Conservation (phyloP, 2,888 invertebrate species). For the Drosophila ustulata region DNA sequence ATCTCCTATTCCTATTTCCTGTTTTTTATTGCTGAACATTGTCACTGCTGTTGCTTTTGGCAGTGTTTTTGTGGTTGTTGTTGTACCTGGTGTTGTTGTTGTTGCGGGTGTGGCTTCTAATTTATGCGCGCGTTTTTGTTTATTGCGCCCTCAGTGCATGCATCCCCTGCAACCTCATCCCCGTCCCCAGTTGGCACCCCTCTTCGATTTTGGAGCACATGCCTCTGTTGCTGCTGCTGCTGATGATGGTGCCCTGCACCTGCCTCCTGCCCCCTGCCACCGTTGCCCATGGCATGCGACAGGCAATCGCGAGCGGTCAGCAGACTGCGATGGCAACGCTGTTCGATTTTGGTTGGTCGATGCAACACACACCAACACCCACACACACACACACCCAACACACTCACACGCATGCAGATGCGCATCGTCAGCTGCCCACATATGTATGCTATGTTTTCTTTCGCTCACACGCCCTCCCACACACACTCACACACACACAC, state of each 20-base stretch:
- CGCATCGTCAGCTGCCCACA: constrained; percentile 49
- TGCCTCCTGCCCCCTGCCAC: neutral
- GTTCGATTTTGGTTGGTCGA: constrained; percentile 78
- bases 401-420: constrained; percentile 53
- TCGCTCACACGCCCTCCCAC: constrained; percentile 30
- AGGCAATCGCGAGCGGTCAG: constrained; percentile 45
- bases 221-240: neutral
- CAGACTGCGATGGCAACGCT: constrained; percentile 42
- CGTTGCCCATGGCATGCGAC: neutral
- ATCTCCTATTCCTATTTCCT: neutral
- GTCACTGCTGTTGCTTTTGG: constrained; percentile 23
- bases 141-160: constrained; percentile 56
- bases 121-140: constrained; percentile 74
- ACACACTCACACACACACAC: constrained; percentile 22
- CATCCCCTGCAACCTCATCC: constrained; percentile 11
- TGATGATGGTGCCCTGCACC: neutral
- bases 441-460: constrained; percentile 67
- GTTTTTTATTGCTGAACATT: constrained; percentile 19
- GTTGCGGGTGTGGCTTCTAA: constrained; percentile 61
- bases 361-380: constrained; percentile 45
- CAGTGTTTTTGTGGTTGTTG: constrained; percentile 13
- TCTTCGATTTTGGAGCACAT: constrained; percentile 29
- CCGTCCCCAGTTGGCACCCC: neutral
- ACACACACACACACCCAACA: neutral
- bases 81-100: constrained; percentile 14